phyloP scores from a whole-genome alignment of 2,113 vertebrate species.

The Monopterus albus region DNA sequence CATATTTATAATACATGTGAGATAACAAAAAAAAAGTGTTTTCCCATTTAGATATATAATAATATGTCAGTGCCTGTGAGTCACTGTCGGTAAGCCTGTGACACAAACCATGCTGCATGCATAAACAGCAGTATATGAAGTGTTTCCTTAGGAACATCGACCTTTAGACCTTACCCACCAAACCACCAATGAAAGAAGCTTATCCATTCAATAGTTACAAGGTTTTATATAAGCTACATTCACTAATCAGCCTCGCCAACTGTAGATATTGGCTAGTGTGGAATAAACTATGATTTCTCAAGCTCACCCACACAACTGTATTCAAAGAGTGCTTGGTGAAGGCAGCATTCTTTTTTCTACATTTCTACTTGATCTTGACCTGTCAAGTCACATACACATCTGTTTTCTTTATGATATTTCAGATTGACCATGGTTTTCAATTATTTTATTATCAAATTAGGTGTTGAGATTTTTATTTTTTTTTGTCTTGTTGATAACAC shows the following conservation, averaged over 20 bases:
- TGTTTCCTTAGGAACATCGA: conserved; percentile 12
- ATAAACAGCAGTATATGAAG: conserved; percentile 2
- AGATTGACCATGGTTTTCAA: not conserved
- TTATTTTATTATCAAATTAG: not conserved
- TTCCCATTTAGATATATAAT: conserved; percentile 1
- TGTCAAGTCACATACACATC: not conserved
- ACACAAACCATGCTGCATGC: not conserved
- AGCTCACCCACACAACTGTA: conserved; percentile 25
- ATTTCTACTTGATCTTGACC: conserved; percentile 14
- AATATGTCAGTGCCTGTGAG: not conserved
- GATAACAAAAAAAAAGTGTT: conserved; percentile 4
- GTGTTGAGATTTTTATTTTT: not conserved
- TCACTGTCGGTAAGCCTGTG: conserved; percentile 16
- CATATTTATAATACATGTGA: conserved; percentile 3
- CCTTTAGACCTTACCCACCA: conserved; percentile 20
- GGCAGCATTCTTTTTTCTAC: not conserved
- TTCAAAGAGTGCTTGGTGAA: not conserved
- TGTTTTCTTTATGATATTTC: not conserved
- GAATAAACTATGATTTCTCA: conserved; percentile 19
- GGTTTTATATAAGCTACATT: conserved; percentile 26
- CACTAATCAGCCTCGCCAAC: conserved; percentile 34
- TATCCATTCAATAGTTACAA: conserved; percentile 28
- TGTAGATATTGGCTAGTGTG: conserved; percentile 26
- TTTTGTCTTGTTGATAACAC: not conserved
- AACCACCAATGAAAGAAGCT: not conserved